Conservation (phyloP, 2,888 invertebrate species). For the Brachylomia viminalis region DNA sequence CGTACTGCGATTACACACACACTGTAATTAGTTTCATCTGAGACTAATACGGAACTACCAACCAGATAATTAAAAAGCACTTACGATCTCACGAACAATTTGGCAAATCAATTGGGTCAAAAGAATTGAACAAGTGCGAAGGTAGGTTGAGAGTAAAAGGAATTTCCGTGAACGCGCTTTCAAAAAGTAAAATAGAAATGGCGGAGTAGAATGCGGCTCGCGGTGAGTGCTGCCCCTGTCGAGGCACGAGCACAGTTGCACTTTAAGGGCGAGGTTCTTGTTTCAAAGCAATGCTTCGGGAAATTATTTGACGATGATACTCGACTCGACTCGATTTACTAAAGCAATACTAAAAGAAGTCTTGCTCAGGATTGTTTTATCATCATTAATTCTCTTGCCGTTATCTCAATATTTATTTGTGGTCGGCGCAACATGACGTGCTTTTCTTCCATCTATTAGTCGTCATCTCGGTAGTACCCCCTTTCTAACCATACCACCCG, state of each 20-base stretch:
- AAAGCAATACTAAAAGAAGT: background rate
- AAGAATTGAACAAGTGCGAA: slow-evolving; percentile 1
- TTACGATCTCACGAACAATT: background rate
- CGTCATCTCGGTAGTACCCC: background rate
- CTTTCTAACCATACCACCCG: background rate
- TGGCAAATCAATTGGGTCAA: slow-evolving; percentile 9
- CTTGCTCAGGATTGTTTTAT: background rate
- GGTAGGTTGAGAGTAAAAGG: background rate
- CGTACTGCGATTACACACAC: background rate
- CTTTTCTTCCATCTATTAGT: background rate
- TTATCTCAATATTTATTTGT: background rate
- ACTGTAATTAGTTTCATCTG: slow-evolving; percentile 4
- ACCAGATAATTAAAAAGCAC: background rate
- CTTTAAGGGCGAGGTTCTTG: background rate
- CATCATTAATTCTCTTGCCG: background rate
- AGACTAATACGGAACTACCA: background rate
- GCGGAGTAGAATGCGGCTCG: background rate
- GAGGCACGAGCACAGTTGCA: too few species aligned
- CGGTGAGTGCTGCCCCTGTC: background rate
- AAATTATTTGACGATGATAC: background rate
- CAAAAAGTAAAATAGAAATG: slow-evolving; percentile 14
- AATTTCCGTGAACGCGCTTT: slow-evolving; percentile 22
- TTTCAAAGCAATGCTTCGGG: background rate
- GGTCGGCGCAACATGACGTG: background rate
- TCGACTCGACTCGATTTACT: background rate